These are phyloP conservation scores for Glaucidium brasilianum DNA, from an alignment of 2,113 vertebrate species.

Conservation along the genomic window DNA sequence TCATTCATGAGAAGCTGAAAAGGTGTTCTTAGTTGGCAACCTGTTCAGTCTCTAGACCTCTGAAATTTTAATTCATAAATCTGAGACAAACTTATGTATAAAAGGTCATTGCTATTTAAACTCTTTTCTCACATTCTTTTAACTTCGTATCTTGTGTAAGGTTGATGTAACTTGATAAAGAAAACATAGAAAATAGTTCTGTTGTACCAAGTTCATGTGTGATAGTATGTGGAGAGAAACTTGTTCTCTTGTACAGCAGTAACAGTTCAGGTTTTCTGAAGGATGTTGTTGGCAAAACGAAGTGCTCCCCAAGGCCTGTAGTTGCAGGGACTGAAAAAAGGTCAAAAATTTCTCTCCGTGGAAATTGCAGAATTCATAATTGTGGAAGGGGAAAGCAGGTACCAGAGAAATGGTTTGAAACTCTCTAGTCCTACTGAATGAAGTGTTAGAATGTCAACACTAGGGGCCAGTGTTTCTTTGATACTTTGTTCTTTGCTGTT, in stretches of 20 bases:
- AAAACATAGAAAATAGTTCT: accelerated
- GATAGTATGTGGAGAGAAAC: background rate
- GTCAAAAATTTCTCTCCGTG: background rate
- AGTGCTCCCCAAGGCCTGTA: background rate
- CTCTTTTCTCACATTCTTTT: accelerated
- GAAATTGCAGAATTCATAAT: background rate
- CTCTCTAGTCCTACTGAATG: accelerated
- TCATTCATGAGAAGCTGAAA: background rate
- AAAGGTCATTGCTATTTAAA: background rate
- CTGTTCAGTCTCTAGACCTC: background rate
- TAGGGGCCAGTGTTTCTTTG: background rate
- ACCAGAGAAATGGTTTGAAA: background rate
- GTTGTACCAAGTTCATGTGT: background rate
- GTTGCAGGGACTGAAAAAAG: accelerated
- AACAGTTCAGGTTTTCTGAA: background rate
- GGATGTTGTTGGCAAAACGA: background rate
- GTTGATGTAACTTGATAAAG: background rate
- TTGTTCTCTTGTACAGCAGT: background rate
- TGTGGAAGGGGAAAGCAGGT: background rate
- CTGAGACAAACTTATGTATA: accelerated
- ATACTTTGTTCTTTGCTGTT: background rate
- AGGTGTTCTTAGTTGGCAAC: background rate
- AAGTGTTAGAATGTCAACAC: background rate
- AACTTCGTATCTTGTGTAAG: background rate
- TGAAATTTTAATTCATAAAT: background rate